Percentiles rank a stretch among this genome's conserved stretches.
Evolutionary conservation across 2,888 invertebrate species (phyloP).

Genomic region (Polydrusus cervinus): DNA sequence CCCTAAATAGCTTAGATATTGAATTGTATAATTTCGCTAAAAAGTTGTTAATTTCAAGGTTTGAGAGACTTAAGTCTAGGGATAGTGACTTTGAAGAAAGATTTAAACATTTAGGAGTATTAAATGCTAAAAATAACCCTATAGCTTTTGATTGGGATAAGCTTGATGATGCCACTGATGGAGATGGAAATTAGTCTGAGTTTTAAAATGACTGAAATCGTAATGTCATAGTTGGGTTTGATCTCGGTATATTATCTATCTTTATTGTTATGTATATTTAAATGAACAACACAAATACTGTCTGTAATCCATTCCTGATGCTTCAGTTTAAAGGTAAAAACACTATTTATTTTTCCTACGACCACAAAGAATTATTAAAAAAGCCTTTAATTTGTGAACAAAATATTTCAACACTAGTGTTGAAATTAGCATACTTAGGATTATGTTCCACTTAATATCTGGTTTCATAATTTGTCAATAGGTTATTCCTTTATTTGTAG

Average conservation of each 20-base stretch:
- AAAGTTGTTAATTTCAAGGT: slow-evolving; percentile 89
- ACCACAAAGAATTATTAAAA: too few species aligned
- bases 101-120: slow-evolving; percentile 88
- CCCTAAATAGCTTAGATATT: slow-evolving; percentile 91
- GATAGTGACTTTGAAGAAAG: slow-evolving; percentile 88
- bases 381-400: too few species aligned
- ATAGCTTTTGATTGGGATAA: slow-evolving; percentile 94
- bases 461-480: too few species aligned
- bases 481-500: too few species aligned
- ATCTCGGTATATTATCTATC: background rate
- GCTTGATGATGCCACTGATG: slow-evolving; percentile 73
- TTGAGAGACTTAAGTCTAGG: slow-evolving; percentile 85
- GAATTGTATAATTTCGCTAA: slow-evolving; percentile 96
- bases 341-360: too few species aligned
- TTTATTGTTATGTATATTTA: too few species aligned
- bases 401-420: too few species aligned
- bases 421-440: too few species aligned
- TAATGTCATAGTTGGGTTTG: background rate
- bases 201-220: slow-evolving; percentile 11
- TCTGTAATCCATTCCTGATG: too few species aligned
- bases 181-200: slow-evolving; percentile 22
- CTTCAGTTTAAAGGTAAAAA: too few species aligned
- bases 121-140: slow-evolving; percentile 82
- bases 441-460: too few species aligned
- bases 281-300: too few species aligned